Evolutionary conservation across 2,888 invertebrate species (phyloP), one percentile per base, ranked within the genome.

Genomic region (Cantharis flavilabris): DNA sequence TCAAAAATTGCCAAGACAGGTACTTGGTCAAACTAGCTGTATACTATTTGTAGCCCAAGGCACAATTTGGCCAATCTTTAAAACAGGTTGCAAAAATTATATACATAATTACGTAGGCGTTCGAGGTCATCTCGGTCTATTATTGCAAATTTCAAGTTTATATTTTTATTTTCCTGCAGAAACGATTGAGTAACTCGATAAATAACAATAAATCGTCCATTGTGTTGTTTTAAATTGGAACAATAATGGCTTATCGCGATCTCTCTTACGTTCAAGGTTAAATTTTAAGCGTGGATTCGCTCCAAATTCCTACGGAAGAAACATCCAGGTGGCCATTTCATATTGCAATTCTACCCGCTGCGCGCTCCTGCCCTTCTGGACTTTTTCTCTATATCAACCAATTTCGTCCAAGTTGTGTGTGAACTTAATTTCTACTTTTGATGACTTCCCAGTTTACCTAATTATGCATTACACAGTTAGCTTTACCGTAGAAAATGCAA

Each of bases 61-160:
- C 65, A 49, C 49, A 49, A 49, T n/a, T 49, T 49, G 49, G 49
- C 49, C 49, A 49, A 23, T 67, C 65, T 26, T 67, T 67, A 67
- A 49, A 67, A 67, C 65, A 67, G 65, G 65, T 67, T 67, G 65
- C 65, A 67, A 67, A 65, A 67, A 67, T 67, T 67, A 67, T 67
- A 67, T 26, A 67, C 65, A 67, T 67, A 67, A 67, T 67, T 23
- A 67, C 26, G 65, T 67, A 67, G 65, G 65, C 65, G 65, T 20
- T 67, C 65, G 65, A 23, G 65, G 65, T 67, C 65, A 67, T 67
- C 23, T 67, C 65, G 23, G 23, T 67, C 65, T 67, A 67, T 67
- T 67, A 67, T 67, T 67, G 65, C 65, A 23, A 67, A 67, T 67
- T 49, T 67, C 65, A 67, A 67, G 65, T 67, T 67, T 67, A 49